Evolutionary conservation across 2,113 vertebrate genomes (phyloP).

Genomic region (Spilogale gracilis): DNA sequence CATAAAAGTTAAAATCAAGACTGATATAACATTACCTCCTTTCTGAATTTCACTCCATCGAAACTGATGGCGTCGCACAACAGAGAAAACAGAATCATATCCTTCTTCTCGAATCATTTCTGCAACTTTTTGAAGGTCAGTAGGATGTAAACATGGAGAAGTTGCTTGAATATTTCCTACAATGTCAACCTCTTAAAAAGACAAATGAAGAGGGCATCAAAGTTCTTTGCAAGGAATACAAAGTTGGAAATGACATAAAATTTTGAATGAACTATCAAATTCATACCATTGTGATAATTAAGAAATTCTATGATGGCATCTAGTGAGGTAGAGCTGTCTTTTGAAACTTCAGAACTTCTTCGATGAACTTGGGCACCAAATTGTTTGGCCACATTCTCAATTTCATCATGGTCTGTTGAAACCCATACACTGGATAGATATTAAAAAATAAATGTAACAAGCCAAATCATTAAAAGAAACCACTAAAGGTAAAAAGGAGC

Average conservation of each 20-base stretch:
- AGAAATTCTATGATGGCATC: constrained; percentile 95
- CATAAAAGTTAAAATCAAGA: constrained; percentile 23
- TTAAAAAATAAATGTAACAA: constrained; percentile 36
- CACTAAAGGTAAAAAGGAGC: not conserved
- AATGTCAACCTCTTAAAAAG: constrained; percentile 91
- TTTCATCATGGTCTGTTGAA: constrained; percentile 96
- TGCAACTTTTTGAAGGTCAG: constrained; percentile 91
- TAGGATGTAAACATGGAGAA: constrained; percentile 96
- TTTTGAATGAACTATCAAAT: constrained; percentile 17
- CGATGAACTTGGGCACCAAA: constrained; percentile 94
- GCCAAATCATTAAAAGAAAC: not conserved
- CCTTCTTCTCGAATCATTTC: constrained; percentile 90
- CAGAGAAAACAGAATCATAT: constrained; percentile 96
- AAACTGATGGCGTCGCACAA: constrained; percentile 95
- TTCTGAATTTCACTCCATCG: constrained; percentile 95
- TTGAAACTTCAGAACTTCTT: constrained; percentile 93
- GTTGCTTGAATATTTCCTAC: constrained; percentile 98
- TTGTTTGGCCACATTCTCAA: constrained; percentile 91
- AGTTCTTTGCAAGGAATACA: not conserved
- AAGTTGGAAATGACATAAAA: constrained; percentile 29
- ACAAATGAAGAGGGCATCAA: constrained; percentile 53
- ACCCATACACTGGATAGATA: constrained; percentile 93
- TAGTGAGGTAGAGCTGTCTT: constrained; percentile 93
- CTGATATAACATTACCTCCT: constrained; percentile 87
- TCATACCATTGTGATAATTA: constrained; percentile 88